A percentile compares a stretch with the other conserved stretches of the same genome.
Evolutionary conservation across 2,797 vertebrate genomes (phyloP).

Genomic region (Sebastes alutus): DNA sequence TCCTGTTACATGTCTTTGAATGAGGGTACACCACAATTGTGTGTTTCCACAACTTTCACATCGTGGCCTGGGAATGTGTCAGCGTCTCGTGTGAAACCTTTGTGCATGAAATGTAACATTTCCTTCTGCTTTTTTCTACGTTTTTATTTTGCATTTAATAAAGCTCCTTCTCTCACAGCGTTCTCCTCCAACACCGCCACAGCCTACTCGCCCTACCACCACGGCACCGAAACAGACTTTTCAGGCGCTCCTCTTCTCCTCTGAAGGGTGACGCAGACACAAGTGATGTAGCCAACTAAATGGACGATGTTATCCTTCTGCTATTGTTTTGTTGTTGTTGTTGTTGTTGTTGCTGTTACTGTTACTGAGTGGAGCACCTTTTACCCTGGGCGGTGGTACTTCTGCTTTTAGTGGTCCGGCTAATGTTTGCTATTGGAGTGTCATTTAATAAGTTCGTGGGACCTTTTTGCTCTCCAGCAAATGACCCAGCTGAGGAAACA

Average conservation of each 20-base stretch:
- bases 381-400: conserved; percentile 17
- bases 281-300: neutral
- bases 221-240: conserved; percentile 90
- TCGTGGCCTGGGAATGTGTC: conserved; percentile 18
- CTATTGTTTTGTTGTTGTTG: neutral
- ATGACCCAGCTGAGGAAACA: conserved; percentile 1
- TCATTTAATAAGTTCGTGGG: conserved; percentile 18
- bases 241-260: conserved; percentile 93
- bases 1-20: conserved; percentile 70
- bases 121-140: neutral
- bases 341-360: conserved; percentile 7
- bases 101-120: neutral
- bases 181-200: conserved; percentile 81
- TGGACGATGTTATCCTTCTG: conserved; percentile 4
- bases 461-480: conserved; percentile 23
- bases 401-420: conserved; percentile 22
- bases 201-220: conserved; percentile 87
- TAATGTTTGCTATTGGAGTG: conserved; percentile 42
- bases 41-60: conserved; percentile 55
- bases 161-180: conserved; percentile 45
- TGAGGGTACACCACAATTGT: conserved; percentile 48
- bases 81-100: neutral
- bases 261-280: conserved; percentile 51
- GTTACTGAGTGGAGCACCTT: conserved; percentile 66
- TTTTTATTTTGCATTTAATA: neutral